Evolutionary conservation across 2,113 vertebrate genomes (phyloP).

Genomic region (Takifugu bimaculatus): DNA sequence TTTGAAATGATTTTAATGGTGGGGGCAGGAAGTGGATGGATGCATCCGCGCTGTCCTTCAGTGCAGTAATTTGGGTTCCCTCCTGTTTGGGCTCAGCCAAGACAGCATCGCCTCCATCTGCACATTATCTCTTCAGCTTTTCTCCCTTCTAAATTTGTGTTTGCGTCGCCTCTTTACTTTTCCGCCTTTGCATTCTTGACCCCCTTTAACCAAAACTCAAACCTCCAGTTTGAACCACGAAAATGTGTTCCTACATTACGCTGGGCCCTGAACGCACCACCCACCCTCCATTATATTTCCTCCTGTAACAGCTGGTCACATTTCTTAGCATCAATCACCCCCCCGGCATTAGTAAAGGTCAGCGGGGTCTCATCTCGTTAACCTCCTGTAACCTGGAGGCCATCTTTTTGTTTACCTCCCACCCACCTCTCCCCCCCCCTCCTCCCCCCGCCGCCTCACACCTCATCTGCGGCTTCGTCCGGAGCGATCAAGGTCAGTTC

Average conservation of each 20-base stretch:
- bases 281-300: slow-evolving; percentile 39
- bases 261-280: neutral
- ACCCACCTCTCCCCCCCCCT: slow-evolving; percentile 5
- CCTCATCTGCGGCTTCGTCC: slow-evolving; percentile 47
- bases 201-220: slow-evolving; percentile 24
- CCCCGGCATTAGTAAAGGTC: slow-evolving; percentile 62
- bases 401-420: slow-evolving; percentile 58
- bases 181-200: neutral
- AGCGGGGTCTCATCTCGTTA: slow-evolving; percentile 68
- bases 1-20: neutral
- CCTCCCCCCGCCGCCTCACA: slow-evolving; percentile 29
- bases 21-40: neutral
- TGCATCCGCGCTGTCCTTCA: neutral
- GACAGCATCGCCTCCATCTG: neutral
- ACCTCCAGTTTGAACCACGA: slow-evolving; percentile 25
- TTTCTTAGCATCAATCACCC: slow-evolving; percentile 61
- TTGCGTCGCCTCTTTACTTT: slow-evolving; percentile 1
- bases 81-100: neutral
- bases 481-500: slow-evolving; percentile 61
- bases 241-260: slow-evolving; percentile 33
- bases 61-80: no score
- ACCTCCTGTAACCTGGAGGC: slow-evolving; percentile 61
- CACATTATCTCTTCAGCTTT: no score
- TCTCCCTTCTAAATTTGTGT: neutral
- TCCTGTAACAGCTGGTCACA: slow-evolving; percentile 60